A percentile compares a stretch with the other conserved stretches of the same genome.
These are phyloP conservation scores for Thymelicus acteon DNA, from an alignment of 2,888 invertebrate species.

Conservation along the genomic window DNA sequence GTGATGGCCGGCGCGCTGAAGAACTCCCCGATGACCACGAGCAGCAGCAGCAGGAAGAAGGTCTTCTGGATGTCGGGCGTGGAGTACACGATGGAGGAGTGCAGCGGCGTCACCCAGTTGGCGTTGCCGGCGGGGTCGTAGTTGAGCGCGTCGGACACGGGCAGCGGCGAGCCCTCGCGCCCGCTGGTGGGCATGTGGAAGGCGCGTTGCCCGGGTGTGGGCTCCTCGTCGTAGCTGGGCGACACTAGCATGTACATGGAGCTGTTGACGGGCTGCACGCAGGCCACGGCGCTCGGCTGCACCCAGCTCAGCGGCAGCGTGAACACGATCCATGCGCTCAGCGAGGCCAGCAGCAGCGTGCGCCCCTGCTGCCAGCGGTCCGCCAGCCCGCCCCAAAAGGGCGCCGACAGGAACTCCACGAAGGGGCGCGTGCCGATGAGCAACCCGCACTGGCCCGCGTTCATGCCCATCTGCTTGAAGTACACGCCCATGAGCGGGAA, in stretches of 20 bases:
- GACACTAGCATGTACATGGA: constrained; percentile 87
- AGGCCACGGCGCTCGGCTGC: constrained; percentile 96
- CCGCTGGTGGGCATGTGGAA: constrained; percentile 60
- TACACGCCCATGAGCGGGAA: constrained; percentile 99
- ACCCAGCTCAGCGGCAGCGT: constrained; percentile 98
- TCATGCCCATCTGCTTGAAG: constrained; percentile 99
- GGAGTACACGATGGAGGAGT: constrained; percentile 96
- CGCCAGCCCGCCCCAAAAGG: constrained; percentile 98
- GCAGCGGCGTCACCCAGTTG: constrained; percentile 94
- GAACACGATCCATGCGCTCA: constrained; percentile 98
- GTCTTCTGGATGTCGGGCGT: constrained; percentile 96
- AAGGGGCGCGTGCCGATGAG: constrained; percentile 98
- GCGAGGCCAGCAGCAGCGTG: constrained; percentile 93
- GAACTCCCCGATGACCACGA: constrained; percentile 98
- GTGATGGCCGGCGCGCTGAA: constrained; percentile 98
- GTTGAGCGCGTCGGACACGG: constrained; percentile 90
- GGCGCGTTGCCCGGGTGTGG: constrained; percentile 53
- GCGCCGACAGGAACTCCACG: constrained; percentile 98
- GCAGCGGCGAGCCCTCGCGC: constrained; percentile 87
- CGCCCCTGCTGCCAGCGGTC: constrained; percentile 95
- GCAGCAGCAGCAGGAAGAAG: constrained; percentile 95
- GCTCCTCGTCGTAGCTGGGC: constrained; percentile 78
- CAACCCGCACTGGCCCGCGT: constrained; percentile 96
- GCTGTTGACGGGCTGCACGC: constrained; percentile 85
- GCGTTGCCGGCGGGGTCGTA: constrained; percentile 88